Evolutionary conservation across 2,113 vertebrate species (phyloP).

Genomic region (Lonchura striata): DNA sequence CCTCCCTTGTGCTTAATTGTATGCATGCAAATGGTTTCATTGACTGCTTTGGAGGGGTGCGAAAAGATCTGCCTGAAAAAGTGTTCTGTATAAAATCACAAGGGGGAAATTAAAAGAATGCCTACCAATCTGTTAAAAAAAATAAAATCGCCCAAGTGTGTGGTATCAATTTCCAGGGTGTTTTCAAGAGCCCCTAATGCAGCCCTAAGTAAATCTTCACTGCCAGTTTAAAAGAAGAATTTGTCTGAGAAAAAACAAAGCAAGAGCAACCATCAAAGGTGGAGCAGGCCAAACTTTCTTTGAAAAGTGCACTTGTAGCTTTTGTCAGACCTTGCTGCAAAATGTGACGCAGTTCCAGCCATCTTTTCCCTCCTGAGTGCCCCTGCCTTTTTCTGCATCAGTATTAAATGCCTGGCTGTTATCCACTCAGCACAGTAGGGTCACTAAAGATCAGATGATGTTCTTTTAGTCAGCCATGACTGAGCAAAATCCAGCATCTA

Average conservation of each 20-base stretch:
- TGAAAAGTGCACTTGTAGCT: background rate
- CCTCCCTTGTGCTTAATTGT: slow-evolving; percentile 25
- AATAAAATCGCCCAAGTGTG: slow-evolving; percentile 54
- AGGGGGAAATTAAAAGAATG: slow-evolving; percentile 43
- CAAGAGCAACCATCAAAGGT: background rate
- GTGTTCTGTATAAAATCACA: slow-evolving; percentile 49
- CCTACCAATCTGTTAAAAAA: slow-evolving; percentile 66
- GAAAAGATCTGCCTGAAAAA: slow-evolving; percentile 42
- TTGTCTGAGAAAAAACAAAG: background rate
- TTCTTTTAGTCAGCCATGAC: background rate
- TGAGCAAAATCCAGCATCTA: background rate
- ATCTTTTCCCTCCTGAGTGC: background rate
- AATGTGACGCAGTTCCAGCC: background rate
- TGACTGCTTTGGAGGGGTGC: slow-evolving; percentile 43
- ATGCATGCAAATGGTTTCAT: slow-evolving; percentile 35
- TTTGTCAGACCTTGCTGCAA: background rate
- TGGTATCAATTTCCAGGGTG: slow-evolving; percentile 55
- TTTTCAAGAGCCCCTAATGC: slow-evolving; percentile 41
- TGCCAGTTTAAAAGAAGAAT: slow-evolving; percentile 30
- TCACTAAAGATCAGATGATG: background rate
- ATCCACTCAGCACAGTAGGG: background rate
- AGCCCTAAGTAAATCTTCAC: slow-evolving; percentile 41
- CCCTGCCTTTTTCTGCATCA: background rate
- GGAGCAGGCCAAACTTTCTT: background rate
- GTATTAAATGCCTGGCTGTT: background rate